A percentile compares a stretch with the other conserved stretches of the same genome.
phyloP scores from a whole-genome alignment of 2,888 invertebrate genomes.

The Taenaris catops region DNA sequence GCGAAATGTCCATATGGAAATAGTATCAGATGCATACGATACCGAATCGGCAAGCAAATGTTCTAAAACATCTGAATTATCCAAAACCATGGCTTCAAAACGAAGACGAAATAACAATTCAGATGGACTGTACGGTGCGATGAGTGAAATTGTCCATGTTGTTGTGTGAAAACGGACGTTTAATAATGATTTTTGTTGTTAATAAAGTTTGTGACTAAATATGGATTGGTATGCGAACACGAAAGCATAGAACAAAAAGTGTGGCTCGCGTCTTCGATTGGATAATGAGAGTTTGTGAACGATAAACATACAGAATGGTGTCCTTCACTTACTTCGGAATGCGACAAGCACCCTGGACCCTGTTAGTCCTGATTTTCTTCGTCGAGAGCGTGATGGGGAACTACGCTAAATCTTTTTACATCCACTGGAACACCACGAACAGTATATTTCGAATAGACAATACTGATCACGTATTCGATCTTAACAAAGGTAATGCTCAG shows the following conservation, averaged over 20 bases:
- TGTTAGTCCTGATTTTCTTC: constrained; percentile 81
- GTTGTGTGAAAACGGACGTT: constrained; percentile 54
- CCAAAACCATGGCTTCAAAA: too few species aligned
- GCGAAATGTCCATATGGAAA: too few species aligned
- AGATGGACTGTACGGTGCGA: constrained; percentile 56
- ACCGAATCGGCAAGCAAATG: too few species aligned
- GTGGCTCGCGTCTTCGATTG: constrained; percentile 36
- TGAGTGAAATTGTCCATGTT: constrained; percentile 57
- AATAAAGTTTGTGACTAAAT: constrained; percentile 43
- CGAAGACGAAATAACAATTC: too few species aligned
- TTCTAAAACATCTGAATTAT: too few species aligned
- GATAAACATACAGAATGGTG: constrained; percentile 66
- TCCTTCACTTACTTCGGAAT: constrained; percentile 62
- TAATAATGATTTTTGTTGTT: constrained; percentile 32
- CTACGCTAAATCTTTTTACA: constrained; percentile 91
- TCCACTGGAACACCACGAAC: constrained; percentile 95
- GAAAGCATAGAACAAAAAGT: constrained; percentile 30
- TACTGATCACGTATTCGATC: constrained; percentile 97
- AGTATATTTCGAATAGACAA: constrained; percentile 98
- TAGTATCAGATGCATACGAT: too few species aligned
- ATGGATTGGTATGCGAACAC: constrained; percentile 60
- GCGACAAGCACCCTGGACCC: constrained; percentile 70
- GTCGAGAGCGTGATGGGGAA: constrained; percentile 84
- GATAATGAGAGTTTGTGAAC: constrained; percentile 50
- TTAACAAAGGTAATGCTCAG: constrained; percentile 94